Evolutionary conservation across 2,888 invertebrate species (phyloP).

Genomic region (Calliphora vomitoria): DNA sequence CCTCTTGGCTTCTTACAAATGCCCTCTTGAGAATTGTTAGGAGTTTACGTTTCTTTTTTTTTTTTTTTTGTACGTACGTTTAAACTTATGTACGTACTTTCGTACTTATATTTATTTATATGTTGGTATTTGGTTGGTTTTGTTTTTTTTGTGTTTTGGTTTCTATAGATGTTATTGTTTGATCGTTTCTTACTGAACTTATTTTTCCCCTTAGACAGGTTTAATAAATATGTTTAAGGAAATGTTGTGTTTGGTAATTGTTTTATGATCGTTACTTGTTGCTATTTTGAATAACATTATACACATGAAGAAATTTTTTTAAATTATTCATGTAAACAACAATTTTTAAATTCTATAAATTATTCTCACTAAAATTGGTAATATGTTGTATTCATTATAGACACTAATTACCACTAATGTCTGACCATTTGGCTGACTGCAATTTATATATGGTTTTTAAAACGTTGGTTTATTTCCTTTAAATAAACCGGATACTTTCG

Average conservation of each 20-base stretch:
- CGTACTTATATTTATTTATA: neutral
- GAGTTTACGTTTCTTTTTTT: constrained; percentile 13
- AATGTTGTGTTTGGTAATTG: constrained; percentile 82
- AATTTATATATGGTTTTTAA: no score
- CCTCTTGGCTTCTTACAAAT: constrained; percentile 58
- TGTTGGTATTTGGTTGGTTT: neutral
- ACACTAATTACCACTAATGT: no score
- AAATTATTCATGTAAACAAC: no score
- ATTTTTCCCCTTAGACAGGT: constrained; percentile 81
- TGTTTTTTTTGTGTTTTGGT: constrained; percentile 6
- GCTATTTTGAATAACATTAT: constrained; percentile 53
- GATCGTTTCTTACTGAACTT: constrained; percentile 63
- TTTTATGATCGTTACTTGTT: constrained; percentile 77
- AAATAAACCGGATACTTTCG: no score
- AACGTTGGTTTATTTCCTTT: no score
- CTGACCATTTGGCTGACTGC: no score
- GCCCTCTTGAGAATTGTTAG: constrained; percentile 52
- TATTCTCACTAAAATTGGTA: no score
- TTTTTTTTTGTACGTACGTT: neutral
- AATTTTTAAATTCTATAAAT: no score
- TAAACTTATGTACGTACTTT: neutral
- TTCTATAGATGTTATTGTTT: constrained; percentile 27
- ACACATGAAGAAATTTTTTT: constrained; percentile 66
- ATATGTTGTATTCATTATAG: no score
- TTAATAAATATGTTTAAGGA: constrained; percentile 84